Evolutionary conservation across 2,797 vertebrate genomes (phyloP).

Genomic region (Erpetoichthys calabaricus): DNA sequence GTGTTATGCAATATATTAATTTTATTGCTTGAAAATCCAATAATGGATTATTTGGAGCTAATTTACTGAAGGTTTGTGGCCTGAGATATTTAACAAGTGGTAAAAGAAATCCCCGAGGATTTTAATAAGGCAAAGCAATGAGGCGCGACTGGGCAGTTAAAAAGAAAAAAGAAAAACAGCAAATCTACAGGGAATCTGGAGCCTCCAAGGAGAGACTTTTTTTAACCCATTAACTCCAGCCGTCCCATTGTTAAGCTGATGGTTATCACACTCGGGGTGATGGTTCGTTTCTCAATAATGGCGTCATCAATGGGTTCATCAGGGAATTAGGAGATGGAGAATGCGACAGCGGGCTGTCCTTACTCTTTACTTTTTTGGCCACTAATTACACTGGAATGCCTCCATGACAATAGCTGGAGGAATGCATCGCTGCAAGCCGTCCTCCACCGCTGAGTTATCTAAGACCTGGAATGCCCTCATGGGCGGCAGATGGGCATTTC

Average conservation of each 20-base stretch:
- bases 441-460: slow-evolving; percentile 10
- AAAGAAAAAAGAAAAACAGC: no score
- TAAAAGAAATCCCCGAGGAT: slow-evolving; percentile 16
- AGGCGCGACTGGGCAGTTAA: slow-evolving; percentile 2
- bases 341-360: slow-evolving; percentile 8
- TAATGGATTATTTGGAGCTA: slow-evolving; percentile 26
- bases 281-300: no score
- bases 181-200: no score
- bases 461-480: slow-evolving; percentile 2
- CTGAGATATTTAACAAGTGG: slow-evolving; percentile 32
- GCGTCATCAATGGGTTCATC: no score
- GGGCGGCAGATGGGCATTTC: slow-evolving; percentile 16
- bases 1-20: slow-evolving; percentile 7
- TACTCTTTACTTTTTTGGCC: slow-evolving; percentile 10
- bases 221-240: slow-evolving; percentile 13
- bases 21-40: slow-evolving; percentile 27
- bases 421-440: slow-evolving; percentile 11
- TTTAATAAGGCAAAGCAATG: slow-evolving; percentile 11
- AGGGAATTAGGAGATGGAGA: background rate
- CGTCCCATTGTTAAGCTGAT: slow-evolving; percentile 12
- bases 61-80: slow-evolving; percentile 31
- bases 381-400: slow-evolving; percentile 22
- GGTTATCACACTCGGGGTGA: background rate
- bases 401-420: slow-evolving; percentile 7
- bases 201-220: background rate